Conservation (phyloP, 64 coral and sea anemone genomes). For the Platygyra sinensis region DNA sequence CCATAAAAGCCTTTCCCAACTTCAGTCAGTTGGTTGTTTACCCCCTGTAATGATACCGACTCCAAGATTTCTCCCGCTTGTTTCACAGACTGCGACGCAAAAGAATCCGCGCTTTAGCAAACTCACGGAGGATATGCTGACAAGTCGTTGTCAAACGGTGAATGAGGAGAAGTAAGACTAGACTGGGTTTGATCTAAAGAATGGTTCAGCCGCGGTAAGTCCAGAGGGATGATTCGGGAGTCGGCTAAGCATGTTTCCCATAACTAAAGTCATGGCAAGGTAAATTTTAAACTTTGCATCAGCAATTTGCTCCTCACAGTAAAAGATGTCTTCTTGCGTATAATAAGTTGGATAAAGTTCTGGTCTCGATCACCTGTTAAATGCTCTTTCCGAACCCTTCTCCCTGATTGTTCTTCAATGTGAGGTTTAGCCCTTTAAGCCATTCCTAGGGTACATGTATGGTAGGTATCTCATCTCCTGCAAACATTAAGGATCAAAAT, state of each 20-base stretch:
- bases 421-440: not conserved
- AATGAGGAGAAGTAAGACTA: not conserved
- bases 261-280: slow-evolving; percentile 46
- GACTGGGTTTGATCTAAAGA: slow-evolving; percentile 1
- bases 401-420: not conserved
- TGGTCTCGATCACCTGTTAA: slow-evolving; percentile 55
- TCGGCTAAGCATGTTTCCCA: slow-evolving; percentile 47
- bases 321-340: slow-evolving; percentile 56
- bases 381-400: slow-evolving; percentile 12
- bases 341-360: slow-evolving; percentile 57
- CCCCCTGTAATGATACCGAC: slow-evolving; percentile 6
- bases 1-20: slow-evolving; percentile 35
- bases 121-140: slow-evolving; percentile 3
- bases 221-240: slow-evolving; percentile 40
- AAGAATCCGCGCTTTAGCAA: not conserved
- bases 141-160: not conserved
- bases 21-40: slow-evolving; percentile 50
- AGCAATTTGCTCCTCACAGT: slow-evolving; percentile 58
- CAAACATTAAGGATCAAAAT: not conserved
- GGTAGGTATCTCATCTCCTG: slow-evolving; percentile 27
- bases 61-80: not conserved
- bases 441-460: not conserved
- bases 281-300: slow-evolving; percentile 52
- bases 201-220: slow-evolving; percentile 10
- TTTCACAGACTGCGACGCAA: not conserved